Evolutionary conservation across 2,113 vertebrate species (phyloP).

Genomic region (Gallinago jamesoni): DNA sequence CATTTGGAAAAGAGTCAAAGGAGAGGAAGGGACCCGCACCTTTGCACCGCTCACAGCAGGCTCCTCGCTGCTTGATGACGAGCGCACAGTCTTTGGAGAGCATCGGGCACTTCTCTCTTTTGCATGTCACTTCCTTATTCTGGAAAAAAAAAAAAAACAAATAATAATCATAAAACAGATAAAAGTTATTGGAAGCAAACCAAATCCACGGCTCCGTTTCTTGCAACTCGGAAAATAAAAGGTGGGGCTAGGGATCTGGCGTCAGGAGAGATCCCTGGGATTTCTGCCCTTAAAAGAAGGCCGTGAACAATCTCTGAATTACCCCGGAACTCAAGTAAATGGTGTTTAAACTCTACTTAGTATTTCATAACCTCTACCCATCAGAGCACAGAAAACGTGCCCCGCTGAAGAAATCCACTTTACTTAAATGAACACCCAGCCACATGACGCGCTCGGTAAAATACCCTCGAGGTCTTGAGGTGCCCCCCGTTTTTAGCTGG

Average conservation of each 20-base stretch:
- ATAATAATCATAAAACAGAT: not conserved
- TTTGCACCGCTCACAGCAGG: slow-evolving; percentile 97
- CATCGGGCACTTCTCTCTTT: slow-evolving; percentile 91
- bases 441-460: not conserved
- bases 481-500: not conserved
- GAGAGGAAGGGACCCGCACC: slow-evolving; percentile 70
- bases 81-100: slow-evolving; percentile 92
- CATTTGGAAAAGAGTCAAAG: not conserved
- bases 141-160: slow-evolving; percentile 38
- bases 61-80: slow-evolving; percentile 92
- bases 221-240: not conserved
- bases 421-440: not conserved
- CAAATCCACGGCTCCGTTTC: not conserved
- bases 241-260: not conserved
- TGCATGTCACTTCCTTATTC: slow-evolving; percentile 96
- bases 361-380: not conserved
- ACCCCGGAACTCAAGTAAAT: not conserved
- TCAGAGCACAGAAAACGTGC: not conserved
- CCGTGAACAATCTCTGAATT: not conserved
- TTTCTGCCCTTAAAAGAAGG: not conserved
- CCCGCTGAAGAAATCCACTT: not conserved
- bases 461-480: not conserved
- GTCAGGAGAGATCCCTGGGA: not conserved
- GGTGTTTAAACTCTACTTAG: not conserved
- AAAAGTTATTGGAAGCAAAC: slow-evolving; percentile 9